Percentiles rank a stretch among this genome's conserved stretches.
These are phyloP conservation scores for Patella ulyssiponensis DNA, from an alignment of 2,888 invertebrate genomes.

Conservation along the genomic window DNA sequence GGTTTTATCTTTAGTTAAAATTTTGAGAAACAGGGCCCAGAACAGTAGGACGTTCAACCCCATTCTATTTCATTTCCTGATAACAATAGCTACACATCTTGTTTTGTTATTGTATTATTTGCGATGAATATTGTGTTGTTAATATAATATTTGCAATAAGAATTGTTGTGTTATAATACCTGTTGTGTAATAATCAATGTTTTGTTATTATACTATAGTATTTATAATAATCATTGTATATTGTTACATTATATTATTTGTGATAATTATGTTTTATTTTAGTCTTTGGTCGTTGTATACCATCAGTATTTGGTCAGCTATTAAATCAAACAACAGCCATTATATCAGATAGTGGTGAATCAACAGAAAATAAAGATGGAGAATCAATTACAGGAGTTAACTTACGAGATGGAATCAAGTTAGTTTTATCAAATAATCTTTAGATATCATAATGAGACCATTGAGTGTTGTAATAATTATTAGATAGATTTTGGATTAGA, in stretches of 20 bases:
- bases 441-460: no score
- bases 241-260: not conserved
- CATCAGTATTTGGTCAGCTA: conserved; percentile 65
- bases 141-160: not conserved
- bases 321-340: conserved; percentile 47
- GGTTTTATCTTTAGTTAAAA: no score
- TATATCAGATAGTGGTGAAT: conserved; percentile 34
- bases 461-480: no score
- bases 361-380: conserved; percentile 43
- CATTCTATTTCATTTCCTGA: no score
- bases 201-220: not conserved
- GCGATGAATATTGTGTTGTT: not conserved
- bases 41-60: no score
- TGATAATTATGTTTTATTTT: conserved; percentile 42
- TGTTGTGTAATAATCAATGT: not conserved
- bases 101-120: no score
- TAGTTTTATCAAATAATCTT: conserved; percentile 31
- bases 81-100: no score
- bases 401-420: conserved; percentile 69
- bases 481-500: no score
- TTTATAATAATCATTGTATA: no score
- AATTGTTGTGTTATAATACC: not conserved
- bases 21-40: no score
- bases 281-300: conserved; percentile 77
- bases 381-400: conserved; percentile 69